Percentiles rank a stretch among this genome's conserved stretches.
Evolutionary conservation across 2,888 invertebrate species (phyloP).

Genomic region (Drosophila kambysellisi): DNA sequence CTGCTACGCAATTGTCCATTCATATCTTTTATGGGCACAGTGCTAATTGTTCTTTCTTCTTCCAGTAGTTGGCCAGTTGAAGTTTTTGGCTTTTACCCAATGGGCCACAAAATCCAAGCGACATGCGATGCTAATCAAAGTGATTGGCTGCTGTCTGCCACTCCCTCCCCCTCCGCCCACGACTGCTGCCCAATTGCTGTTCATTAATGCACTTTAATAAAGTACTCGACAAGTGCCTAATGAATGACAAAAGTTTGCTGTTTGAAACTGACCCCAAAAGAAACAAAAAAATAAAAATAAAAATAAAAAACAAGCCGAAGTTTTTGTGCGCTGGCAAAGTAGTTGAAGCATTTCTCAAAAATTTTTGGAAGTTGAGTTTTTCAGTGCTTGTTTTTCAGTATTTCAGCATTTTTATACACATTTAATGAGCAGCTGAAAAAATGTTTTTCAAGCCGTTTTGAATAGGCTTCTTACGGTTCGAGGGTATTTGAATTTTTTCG

Average conservation of each 20-base stretch:
- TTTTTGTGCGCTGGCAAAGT: conserved; percentile 24
- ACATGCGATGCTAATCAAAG: conserved; percentile 75
- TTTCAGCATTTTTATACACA: not conserved
- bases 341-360: conserved; percentile 9
- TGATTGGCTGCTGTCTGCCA: conserved; percentile 50
- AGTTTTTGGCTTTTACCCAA: conserved; percentile 38
- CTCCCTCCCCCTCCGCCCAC: not conserved
- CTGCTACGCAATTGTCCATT: conserved; percentile 42
- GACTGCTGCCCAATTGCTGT: conserved; percentile 12
- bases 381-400: not conserved
- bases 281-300: not conserved
- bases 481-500: not conserved
- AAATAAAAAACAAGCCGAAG: conserved; percentile 15
- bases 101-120: conserved; percentile 74
- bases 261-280: conserved; percentile 8
- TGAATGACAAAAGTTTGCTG: conserved; percentile 48
- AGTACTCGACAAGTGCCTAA: conserved; percentile 45
- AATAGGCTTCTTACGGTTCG: not conserved
- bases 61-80: conserved; percentile 4
- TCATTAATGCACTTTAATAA: conserved; percentile 71
- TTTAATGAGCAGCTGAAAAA: conserved; percentile 10
- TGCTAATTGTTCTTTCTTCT: conserved; percentile 64
- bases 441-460: not conserved
- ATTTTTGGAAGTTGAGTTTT: not conserved
- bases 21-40: conserved; percentile 66